Evolutionary conservation across 2,888 invertebrate species (phyloP), one percentile per base, ranked within the genome.

Genomic region (Anoplius nigerrimus): DNA sequence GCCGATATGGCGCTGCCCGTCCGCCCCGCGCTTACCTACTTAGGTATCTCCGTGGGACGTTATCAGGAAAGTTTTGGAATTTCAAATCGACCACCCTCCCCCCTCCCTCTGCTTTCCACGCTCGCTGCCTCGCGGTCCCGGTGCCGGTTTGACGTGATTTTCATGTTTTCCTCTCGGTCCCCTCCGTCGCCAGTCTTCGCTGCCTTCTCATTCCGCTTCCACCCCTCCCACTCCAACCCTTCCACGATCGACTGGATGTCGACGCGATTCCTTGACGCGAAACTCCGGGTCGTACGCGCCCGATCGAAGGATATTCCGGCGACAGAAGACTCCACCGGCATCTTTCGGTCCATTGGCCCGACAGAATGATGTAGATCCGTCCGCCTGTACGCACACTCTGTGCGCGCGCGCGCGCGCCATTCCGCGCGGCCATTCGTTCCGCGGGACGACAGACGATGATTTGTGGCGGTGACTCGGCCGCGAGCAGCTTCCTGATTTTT

Each of bases 311-410:
- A 62, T 53, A 59, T 65, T 58, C 60, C 43, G 62, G 45, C 58
- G 66, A 55, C 48, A 65, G 63, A 60, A 64, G 72, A 65, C 71
- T 77, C 71, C 70, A 48, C 48, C 54, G 72, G 80, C 81, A 83
- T 84, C 86, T 86, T 85, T 84, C 86, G 84, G 86, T 85, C 85
- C 87, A 87, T 87, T 87, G 86, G 79, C 71, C 78, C 78, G 86
- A 84, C 84, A 83, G 86, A 78, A 86, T 87, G 85, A 87, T 85
- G 84, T 85, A 86, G 83, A 85, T 83, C 82, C 82, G 82, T 84
- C n/a, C 82, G 82, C 42, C 75, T n/a, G 61, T 66, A 62, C 34
- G 60, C 51, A 62, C 43, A 70, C 71, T 51, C 66, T 72, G 76
- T 67, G 71, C 70, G 70, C 69, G 66, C 74, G 70, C 69, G 71